Evolutionary conservation across 2,888 invertebrate genomes (phyloP).

Genomic region (Crocallis elinguaria): DNA sequence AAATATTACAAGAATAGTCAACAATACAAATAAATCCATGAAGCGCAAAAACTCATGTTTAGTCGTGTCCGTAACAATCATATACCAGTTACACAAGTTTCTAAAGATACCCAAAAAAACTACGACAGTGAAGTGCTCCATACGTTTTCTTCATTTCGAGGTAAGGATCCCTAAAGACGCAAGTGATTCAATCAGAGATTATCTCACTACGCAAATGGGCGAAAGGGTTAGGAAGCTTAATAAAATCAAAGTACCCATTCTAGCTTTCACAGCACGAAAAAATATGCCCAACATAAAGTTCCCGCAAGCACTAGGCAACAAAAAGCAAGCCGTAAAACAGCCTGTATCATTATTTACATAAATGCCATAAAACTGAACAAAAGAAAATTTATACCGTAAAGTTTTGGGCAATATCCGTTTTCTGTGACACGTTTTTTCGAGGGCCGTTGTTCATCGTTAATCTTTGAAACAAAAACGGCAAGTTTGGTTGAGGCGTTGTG

Average conservation of each 20-base stretch:
- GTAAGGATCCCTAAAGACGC: no score
- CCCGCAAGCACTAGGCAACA: slow-evolving; percentile 21
- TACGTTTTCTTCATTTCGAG: no score
- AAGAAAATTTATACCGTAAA: slow-evolving; percentile 75
- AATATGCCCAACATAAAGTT: slow-evolving; percentile 21
- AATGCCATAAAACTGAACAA: slow-evolving; percentile 68
- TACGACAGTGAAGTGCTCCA: no score
- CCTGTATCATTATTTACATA: slow-evolving; percentile 70
- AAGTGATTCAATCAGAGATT: slow-evolving; percentile 6
- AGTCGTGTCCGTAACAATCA: no score
- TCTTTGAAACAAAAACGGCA: slow-evolving; percentile 82
- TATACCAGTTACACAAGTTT: no score
- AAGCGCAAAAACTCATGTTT: no score
- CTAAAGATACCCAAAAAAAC: no score
- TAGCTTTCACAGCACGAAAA: slow-evolving; percentile 10
- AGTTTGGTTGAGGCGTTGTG: slow-evolving; percentile 56
- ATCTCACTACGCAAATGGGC: background rate
- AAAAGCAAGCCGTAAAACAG: slow-evolving; percentile 57
- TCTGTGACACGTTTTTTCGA: slow-evolving; percentile 79
- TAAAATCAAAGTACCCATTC: slow-evolving; percentile 19
- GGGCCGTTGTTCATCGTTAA: slow-evolving; percentile 81
- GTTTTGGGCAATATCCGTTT: slow-evolving; percentile 77
- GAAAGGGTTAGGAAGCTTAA: slow-evolving; percentile 10
- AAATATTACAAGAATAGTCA: no score
- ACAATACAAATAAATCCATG: no score